Evolutionary conservation across 1,140 invertebrate genomes (phyloP), one percentile per base, ranked within the genome.

Genomic region (Macrostomum lignano): DNA sequence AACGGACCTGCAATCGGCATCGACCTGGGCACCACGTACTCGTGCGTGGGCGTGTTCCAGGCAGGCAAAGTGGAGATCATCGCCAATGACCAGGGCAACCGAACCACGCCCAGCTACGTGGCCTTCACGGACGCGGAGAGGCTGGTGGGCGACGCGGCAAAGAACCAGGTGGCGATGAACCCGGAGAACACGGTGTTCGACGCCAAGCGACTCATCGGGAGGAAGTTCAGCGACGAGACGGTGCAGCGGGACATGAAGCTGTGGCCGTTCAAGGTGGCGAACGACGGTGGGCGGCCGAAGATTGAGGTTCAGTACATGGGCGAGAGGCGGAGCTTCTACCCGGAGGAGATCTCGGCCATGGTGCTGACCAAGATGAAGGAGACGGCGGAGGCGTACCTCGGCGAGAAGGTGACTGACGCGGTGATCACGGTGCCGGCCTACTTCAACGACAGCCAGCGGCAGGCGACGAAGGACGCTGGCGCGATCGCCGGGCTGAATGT

Each of bases 371-470:
- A 74, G 46, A 73, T 82, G 76, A n/a, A n/a, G n/a, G n/a, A n/a
- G n/a, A n/a, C n/a, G 82, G 82, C 81, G 35, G 78, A 86, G 62
- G 74, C 75, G 6, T 88, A 86, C 49, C 65, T 91, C 36, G 82
- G 82, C 36, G 74, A 52, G 46, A 46, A 35, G 22, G 43, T 55
- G 1, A 47, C 40, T 17, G 45, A 52, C 43, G 79, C 79, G 81
- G n/a, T n/a, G n/a, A n/a, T n/a, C n/a, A n/a, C n/a, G n/a, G n/a
- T n/a, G n/a, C n/a, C n/a, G n/a, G n/a, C 60, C 17, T 35, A 63
- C 39, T 63, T 63, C 50, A 63, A 63, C 38, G 60, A 63, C 36
- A 51, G 52, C 4, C 61, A 63, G 38, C 42, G 62, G 30, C 61
- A 62, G 40, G 61, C 61, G 2, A 63, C 61, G 20, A 64, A 62